These are phyloP conservation scores for Mola mola DNA, from an alignment of 2,113 vertebrate genomes.

Conservation along the genomic window DNA sequence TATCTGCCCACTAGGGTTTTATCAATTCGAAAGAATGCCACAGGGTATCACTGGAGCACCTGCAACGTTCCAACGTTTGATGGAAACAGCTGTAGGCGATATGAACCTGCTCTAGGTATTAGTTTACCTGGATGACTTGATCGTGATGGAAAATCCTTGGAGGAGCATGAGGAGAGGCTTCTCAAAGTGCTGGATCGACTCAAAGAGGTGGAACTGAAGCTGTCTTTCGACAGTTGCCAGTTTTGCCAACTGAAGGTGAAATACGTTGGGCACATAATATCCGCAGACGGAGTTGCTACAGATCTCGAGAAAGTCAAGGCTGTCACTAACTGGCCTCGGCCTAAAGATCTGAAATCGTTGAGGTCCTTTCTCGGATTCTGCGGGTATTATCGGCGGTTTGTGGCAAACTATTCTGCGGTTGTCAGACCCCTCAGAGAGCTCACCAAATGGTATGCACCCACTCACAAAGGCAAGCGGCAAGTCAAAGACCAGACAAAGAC, in stretches of 20 bases:
- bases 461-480: background rate
- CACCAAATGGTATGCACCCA: background rate
- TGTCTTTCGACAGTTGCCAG: background rate
- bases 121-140: slow-evolving; percentile 13
- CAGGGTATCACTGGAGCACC: background rate
- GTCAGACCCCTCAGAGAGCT: too few species aligned
- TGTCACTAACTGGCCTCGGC: background rate
- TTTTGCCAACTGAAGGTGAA: background rate
- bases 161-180: slow-evolving; percentile 7
- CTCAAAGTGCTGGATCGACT: background rate
- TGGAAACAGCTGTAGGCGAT: slow-evolving; percentile 1
- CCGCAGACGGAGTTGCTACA: background rate
- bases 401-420: too few species aligned
- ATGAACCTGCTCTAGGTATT: background rate
- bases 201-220: background rate
- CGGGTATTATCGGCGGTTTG: too few species aligned
- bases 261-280: background rate
- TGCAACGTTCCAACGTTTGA: slow-evolving; percentile 2
- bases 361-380: too few species aligned
- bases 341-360: background rate
- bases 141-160: background rate
- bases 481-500: too few species aligned
- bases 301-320: background rate
- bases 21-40: slow-evolving; percentile 28
- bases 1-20: background rate